A percentile compares a stretch with the other conserved stretches of the same genome.
These are phyloP conservation scores for Sialis fuliginosa DNA, from an alignment of 2,888 invertebrate genomes.

Conservation along the genomic window DNA sequence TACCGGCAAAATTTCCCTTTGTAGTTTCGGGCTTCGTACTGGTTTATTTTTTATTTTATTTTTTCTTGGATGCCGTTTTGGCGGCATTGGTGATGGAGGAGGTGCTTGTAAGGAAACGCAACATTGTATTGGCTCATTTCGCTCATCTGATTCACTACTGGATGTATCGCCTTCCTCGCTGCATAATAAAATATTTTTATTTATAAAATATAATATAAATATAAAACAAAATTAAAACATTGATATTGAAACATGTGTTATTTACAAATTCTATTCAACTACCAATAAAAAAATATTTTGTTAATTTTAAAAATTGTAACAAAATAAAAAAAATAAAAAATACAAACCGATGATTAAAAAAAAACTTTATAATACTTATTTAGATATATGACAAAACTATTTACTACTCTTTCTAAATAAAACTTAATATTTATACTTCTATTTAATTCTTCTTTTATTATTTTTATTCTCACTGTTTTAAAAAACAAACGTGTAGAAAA, in stretches of 20 bases:
- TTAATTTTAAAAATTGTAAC: background rate
- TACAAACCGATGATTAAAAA: no score
- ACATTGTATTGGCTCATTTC: slow-evolving; percentile 24
- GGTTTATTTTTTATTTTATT: slow-evolving; percentile 15
- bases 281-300: background rate
- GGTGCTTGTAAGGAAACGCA: slow-evolving; percentile 36
- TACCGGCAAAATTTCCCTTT: slow-evolving; percentile 40
- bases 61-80: slow-evolving; percentile 28
- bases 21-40: slow-evolving; percentile 21
- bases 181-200: slow-evolving; percentile 1
- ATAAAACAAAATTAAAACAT: no score
- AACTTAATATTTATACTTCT: no score
- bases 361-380: no score
- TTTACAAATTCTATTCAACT: background rate
- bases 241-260: no score
- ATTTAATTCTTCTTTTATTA: no score
- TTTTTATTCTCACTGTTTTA: no score
- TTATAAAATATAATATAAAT: no score
- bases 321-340: background rate
- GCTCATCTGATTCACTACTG: slow-evolving; percentile 49
- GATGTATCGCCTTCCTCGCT: slow-evolving; percentile 70
- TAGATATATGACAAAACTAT: no score
- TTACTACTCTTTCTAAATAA: no score
- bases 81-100: slow-evolving; percentile 42
- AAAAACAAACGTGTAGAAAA: no score